Conservation (phyloP, 2,113 vertebrate genomes). For the Dicrurus megarhynchus region DNA sequence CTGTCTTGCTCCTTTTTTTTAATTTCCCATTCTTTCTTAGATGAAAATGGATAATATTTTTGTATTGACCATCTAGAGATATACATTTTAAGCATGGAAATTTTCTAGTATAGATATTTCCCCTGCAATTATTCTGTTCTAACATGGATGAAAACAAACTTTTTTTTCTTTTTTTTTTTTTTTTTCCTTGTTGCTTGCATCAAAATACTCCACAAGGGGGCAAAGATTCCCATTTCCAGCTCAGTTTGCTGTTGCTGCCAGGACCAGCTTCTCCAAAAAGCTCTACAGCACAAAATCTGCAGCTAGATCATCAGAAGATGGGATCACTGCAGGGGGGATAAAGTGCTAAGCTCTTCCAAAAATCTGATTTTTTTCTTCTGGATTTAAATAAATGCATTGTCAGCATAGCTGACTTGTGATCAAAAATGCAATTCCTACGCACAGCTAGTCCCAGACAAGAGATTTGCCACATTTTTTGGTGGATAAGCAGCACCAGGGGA, state of each 20-base stretch:
- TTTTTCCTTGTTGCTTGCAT: background rate
- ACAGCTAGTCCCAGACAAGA: background rate
- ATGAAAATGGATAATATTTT: background rate
- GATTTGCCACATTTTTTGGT: background rate
- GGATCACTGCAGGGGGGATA: background rate
- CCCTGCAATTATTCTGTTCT: background rate
- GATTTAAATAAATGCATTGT: background rate
- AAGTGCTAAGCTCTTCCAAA: background rate
- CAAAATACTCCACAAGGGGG: constrained; percentile 49
- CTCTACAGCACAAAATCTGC: background rate
- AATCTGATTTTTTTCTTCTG: background rate
- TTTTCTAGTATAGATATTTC: background rate
- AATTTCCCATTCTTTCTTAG: background rate
- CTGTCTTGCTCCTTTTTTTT: background rate
- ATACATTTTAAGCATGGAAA: background rate
- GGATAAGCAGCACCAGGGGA: background rate
- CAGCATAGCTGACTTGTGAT: background rate
- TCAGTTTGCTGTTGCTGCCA: background rate
- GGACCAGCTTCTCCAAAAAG: background rate
- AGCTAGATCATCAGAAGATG: background rate
- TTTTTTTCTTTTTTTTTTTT: fast-evolving
- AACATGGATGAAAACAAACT: background rate
- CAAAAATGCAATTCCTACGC: background rate
- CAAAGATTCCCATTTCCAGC: background rate
- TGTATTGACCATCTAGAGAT: background rate